These are phyloP conservation scores for Tringa solitaria DNA, from an alignment of 2,113 vertebrate species.

Conservation along the genomic window DNA sequence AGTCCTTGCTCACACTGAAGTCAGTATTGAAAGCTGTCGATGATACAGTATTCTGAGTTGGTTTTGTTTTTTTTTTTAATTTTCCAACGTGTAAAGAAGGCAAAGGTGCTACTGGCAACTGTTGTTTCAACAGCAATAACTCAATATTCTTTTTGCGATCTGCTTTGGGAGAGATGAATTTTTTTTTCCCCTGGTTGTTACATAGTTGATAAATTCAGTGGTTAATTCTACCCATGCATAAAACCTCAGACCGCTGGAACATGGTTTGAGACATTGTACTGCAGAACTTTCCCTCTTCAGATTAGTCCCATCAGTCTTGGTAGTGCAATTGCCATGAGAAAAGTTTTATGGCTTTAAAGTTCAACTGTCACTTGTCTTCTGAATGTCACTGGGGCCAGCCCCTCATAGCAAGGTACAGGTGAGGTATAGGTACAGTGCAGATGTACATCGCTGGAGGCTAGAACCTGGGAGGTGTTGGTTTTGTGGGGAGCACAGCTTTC, in stretches of 20 bases:
- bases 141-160: not conserved
- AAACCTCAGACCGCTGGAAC: not conserved
- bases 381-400: not conserved
- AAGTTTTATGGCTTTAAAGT: not conserved
- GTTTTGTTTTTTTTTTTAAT: not conserved
- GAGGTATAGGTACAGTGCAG: not conserved
- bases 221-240: not conserved
- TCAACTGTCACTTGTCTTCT: not conserved
- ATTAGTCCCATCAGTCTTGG: not conserved
- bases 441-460: not conserved
- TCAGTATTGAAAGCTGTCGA: not conserved
- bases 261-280: not conserved
- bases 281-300: not conserved
- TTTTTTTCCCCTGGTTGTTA: not conserved
- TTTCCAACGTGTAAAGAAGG: not conserved
- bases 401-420: not conserved
- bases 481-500: not conserved
- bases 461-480: not conserved
- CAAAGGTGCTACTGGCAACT: not conserved
- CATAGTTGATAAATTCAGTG: not conserved
- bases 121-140: not conserved
- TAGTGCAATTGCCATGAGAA: not conserved
- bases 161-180: not conserved
- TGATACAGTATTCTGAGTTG: not conserved
- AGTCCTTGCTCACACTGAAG: not conserved